These are phyloP conservation scores for Hipposideros larvatus DNA, from an alignment of 2,797 vertebrate genomes.

Conservation along the genomic window DNA sequence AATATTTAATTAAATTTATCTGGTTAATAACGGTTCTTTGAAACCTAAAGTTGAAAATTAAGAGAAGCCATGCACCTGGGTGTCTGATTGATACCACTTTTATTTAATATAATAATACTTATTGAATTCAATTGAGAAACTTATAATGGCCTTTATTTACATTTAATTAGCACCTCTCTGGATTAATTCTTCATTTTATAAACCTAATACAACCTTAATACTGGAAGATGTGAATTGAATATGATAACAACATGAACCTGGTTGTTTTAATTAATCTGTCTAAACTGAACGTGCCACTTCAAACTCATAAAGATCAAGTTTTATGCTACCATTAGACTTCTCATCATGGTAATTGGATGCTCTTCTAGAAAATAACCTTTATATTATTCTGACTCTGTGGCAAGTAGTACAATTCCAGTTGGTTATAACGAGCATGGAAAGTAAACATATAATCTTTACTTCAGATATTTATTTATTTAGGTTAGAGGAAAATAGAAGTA, in stretches of 20 bases:
- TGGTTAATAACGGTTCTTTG: conserved; percentile 54
- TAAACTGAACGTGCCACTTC: conserved; percentile 84
- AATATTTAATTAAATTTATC: conserved; percentile 72
- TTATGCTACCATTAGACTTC: conserved; percentile 78
- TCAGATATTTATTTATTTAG: conserved; percentile 42
- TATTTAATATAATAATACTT: conserved; percentile 82
- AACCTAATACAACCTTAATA: conserved; percentile 83
- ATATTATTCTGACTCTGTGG: conserved; percentile 63
- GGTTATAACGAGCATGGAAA: conserved; percentile 25
- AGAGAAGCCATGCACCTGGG: conserved; percentile 63
- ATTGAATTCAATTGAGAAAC: conserved; percentile 82
- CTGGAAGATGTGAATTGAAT: conserved; percentile 84
- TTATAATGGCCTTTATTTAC: conserved; percentile 86
- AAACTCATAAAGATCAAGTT: conserved; percentile 85
- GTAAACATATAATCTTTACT: conserved; percentile 59
- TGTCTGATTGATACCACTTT: conserved; percentile 83
- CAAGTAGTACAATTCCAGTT: conserved; percentile 52
- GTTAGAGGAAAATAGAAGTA: not conserved
- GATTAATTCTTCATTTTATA: conserved; percentile 87
- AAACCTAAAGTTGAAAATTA: conserved; percentile 72
- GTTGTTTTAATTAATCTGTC: conserved; percentile 87
- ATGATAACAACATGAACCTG: conserved; percentile 82
- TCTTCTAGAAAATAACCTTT: conserved; percentile 73
- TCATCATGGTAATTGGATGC: conserved; percentile 81
- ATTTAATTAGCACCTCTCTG: conserved; percentile 86